A percentile compares a stretch with the other conserved stretches of the same genome.
Evolutionary conservation across 2,113 vertebrate genomes (phyloP).

Genomic region (Notiomystis cincta): DNA sequence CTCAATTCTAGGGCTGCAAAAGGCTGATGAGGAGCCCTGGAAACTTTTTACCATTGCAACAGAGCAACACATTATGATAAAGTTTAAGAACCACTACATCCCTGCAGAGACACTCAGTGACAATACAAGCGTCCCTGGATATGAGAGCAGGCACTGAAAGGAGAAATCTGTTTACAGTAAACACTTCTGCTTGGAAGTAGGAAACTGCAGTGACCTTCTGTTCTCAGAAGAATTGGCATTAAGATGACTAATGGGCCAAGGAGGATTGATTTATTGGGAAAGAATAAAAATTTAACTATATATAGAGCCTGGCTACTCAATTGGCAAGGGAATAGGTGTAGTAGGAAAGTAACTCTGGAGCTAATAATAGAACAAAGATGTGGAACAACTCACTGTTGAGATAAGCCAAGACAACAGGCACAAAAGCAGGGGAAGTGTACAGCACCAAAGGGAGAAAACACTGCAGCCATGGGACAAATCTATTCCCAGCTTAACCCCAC

Average conservation of each 20-base stretch:
- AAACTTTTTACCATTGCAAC: background rate
- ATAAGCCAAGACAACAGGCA: background rate
- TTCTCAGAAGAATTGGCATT: slow-evolving; percentile 37
- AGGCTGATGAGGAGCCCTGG: slow-evolving; percentile 21
- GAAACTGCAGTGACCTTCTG: slow-evolving; percentile 44
- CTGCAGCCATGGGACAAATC: background rate
- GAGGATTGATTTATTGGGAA: slow-evolving; percentile 52
- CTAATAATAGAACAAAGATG: slow-evolving; percentile 29
- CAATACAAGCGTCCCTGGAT: slow-evolving; percentile 47
- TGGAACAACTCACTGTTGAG: background rate
- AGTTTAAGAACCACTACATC: slow-evolving; percentile 61
- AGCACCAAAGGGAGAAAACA: background rate
- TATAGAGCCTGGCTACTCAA: background rate
- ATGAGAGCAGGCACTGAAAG: slow-evolving; percentile 30
- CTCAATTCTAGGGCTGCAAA: background rate
- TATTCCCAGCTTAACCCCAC: background rate
- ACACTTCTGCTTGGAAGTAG: slow-evolving; percentile 55
- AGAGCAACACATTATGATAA: slow-evolving; percentile 23
- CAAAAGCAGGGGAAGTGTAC: background rate
- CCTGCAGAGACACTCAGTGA: slow-evolving; percentile 32
- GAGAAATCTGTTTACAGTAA: slow-evolving; percentile 61
- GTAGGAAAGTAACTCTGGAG: background rate
- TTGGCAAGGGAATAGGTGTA: slow-evolving; percentile 38
- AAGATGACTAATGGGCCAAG: slow-evolving; percentile 43
- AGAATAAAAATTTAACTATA: slow-evolving; percentile 43